Percentiles rank a stretch among this genome's conserved stretches.
These are phyloP conservation scores for Podargus strigoides DNA, from an alignment of 2,797 vertebrate species.

Conservation along the genomic window DNA sequence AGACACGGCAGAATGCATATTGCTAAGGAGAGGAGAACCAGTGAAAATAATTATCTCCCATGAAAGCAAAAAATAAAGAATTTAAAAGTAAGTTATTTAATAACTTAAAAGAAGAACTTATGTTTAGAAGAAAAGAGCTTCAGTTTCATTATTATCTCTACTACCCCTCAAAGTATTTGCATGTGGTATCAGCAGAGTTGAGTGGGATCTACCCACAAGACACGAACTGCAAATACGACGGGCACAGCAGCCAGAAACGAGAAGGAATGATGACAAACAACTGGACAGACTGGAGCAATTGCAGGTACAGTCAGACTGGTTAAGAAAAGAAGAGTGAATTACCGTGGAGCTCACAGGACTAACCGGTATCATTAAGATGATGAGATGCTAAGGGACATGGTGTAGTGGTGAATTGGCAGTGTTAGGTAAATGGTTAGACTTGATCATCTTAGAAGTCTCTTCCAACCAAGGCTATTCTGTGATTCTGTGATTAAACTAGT, in stretches of 20 bases:
- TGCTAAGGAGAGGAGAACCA: constrained; percentile 70
- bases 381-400: too few relatives aligned
- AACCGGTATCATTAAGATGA: background rate
- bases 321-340: background rate
- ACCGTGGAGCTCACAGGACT: background rate
- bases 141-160: background rate
- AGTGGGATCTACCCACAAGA: background rate
- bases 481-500: background rate
- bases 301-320: background rate
- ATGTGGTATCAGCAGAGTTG: background rate
- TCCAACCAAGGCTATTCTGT: too few relatives aligned
- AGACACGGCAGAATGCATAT: constrained; percentile 96
- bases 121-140: background rate
- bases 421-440: too few relatives aligned
- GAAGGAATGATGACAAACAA: background rate
- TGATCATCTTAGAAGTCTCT: too few relatives aligned
- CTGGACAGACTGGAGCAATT: background rate
- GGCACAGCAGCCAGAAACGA: background rate
- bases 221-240: background rate
- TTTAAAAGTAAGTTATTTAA: too few relatives aligned
- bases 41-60: background rate
- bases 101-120: too few relatives aligned
- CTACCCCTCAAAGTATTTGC: background rate
- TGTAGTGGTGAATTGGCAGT: too few relatives aligned
- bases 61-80: background rate